A percentile compares a stretch with the other conserved stretches of the same genome.
phyloP scores from a whole-genome alignment of 2,888 invertebrate species.

The Ectemnius cavifrons region DNA sequence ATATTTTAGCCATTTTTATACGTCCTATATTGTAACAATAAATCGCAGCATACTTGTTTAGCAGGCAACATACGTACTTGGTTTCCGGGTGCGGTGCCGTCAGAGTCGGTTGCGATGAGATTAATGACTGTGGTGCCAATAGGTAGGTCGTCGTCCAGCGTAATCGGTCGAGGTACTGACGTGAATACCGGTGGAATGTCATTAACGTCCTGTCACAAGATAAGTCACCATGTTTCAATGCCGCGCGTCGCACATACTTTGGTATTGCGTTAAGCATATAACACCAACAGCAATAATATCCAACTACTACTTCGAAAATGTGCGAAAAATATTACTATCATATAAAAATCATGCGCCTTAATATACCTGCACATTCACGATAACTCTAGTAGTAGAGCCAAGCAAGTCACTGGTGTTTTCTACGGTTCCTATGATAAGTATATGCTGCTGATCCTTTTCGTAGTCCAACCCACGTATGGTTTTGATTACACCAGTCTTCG shows the following conservation, averaged over 20 bases:
- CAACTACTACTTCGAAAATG: too few relatives aligned
- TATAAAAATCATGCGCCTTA: too few relatives aligned
- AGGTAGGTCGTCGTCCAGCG: slow-evolving; percentile 89
- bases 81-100: slow-evolving; percentile 92
- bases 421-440: slow-evolving; percentile 88
- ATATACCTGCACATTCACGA: slow-evolving; percentile 84
- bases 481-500: slow-evolving; percentile 87
- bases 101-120: slow-evolving; percentile 89
- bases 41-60: not conserved
- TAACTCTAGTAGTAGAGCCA: slow-evolving; percentile 87
- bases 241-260: too few relatives aligned
- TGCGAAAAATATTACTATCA: too few relatives aligned
- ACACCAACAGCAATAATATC: too few relatives aligned
- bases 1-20: too few relatives aligned
- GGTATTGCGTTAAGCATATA: too few relatives aligned
- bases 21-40: too few relatives aligned
- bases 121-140: slow-evolving; percentile 90
- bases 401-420: slow-evolving; percentile 86
- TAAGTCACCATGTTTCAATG: slow-evolving; percentile 6
- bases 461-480: slow-evolving; percentile 88
- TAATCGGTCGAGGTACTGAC: slow-evolving; percentile 89
- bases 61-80: slow-evolving; percentile 78
- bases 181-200: slow-evolving; percentile 94
- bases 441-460: slow-evolving; percentile 86
- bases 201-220: slow-evolving; percentile 85